Evolutionary conservation across 2,888 invertebrate genomes (phyloP), one percentile per base, ranked within the genome.

Genomic region (Agriopis leucophaearia): DNA sequence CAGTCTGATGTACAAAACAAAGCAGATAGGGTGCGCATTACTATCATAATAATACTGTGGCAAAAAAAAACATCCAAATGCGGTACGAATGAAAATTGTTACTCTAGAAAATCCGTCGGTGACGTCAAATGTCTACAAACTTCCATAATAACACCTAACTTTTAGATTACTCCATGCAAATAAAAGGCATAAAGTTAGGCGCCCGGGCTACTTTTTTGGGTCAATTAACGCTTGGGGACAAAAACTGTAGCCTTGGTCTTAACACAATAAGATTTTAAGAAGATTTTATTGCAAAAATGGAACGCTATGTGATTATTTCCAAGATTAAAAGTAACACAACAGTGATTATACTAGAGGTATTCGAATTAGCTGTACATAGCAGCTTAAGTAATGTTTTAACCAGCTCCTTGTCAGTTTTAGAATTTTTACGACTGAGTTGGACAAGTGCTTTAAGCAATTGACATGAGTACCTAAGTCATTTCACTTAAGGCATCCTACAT

Each of bases 161-260:
- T 66, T 61, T 62, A 64, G 71, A 78, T 76, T 73, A 74, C 69
- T 73, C 71, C 78, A 85, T 83, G 84, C 77, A 82, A 85, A 85
- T 84, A 64, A 68, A n/a, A 61, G 64, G 68, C 76, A 60, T 84
- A 77, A 85, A 84, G 66, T 75, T 71, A 78, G 70, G 76, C 72
- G 70, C 75, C 75, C 74, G 71, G 60, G 74, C 64, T 72, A 65
- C 56, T 58, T 74, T 77, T 76, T 73, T 73, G 71, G 79, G 78
- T 75, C 79, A 75, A 65, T 65, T 74, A 75, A 69, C 74, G 59
- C 65, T 40, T 59, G 64, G 65, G 70, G 59, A 65, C 62, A 64
- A 61, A 55, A 36, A 48, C 51, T 60, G 40, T 36, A 54, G 57
- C 40, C 45, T 48, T 13, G 12, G 15, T 62, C 52, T 62, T 62